Evolutionary conservation across 2,797 vertebrate genomes (phyloP).

Genomic region (Sternarchorhynchus goeldii): DNA sequence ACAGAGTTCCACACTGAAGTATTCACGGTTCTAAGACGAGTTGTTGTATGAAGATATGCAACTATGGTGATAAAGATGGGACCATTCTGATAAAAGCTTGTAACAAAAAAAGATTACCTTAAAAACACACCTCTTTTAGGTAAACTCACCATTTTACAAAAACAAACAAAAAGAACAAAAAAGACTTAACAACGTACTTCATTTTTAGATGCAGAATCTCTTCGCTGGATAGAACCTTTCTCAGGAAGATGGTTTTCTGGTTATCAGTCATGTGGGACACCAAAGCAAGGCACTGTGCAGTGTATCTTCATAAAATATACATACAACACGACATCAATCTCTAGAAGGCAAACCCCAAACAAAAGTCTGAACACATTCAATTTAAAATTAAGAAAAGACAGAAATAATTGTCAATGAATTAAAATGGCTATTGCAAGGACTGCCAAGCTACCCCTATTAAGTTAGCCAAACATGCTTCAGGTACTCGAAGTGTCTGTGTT

Average conservation of each 20-base stretch:
- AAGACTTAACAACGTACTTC: constrained; percentile 83
- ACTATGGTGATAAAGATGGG: not conserved
- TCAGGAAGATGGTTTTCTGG: constrained; percentile 91
- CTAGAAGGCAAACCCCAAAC: too few species aligned
- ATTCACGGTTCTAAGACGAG: too few species aligned
- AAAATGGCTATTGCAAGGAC: too few species aligned
- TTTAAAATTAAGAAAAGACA: too few species aligned
- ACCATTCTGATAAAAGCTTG: not conserved
- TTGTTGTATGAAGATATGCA: too few species aligned
- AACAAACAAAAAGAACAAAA: too few species aligned
- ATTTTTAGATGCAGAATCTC: constrained; percentile 93
- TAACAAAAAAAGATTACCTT: not conserved
- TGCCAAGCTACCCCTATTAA: too few species aligned
- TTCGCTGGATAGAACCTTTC: constrained; percentile 87
- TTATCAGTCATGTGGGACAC: constrained; percentile 96
- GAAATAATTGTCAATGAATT: too few species aligned
- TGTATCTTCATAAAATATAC: constrained; percentile 78
- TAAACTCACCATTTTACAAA: not conserved
- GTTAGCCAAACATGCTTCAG: too few species aligned
- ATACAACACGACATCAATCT: not conserved
- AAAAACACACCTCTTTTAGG: not conserved
- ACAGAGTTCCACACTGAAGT: too few species aligned
- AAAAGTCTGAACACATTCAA: too few species aligned
- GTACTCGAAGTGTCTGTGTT: not conserved
- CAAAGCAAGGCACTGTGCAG: constrained; percentile 90